Conservation (phyloP, 2,888 invertebrate species). For the Lasioglossum zephyrum region DNA sequence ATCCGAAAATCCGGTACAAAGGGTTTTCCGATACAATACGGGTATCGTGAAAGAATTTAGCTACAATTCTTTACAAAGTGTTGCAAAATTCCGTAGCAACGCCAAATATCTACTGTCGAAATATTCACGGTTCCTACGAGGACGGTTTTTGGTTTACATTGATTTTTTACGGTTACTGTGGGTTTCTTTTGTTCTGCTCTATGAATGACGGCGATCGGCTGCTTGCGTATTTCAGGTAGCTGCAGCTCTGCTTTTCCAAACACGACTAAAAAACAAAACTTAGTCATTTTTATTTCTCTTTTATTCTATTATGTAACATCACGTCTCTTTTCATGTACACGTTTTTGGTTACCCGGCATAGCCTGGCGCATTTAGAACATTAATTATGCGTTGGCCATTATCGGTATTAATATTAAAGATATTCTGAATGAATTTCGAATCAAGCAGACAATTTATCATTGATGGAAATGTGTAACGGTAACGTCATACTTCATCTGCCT, state of each 20-base stretch:
- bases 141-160: slow-evolving; percentile 1
- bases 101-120: not conserved
- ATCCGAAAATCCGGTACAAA: slow-evolving; percentile 20
- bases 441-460: not conserved
- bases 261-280: not conserved
- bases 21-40: slow-evolving; percentile 16
- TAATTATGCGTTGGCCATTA: not conserved
- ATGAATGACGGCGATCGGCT: not conserved
- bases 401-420: not conserved
- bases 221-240: not conserved
- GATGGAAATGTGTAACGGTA: not conserved
- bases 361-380: not conserved
- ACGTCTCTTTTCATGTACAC: not conserved
- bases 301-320: not conserved
- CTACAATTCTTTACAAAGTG: slow-evolving; percentile 19
- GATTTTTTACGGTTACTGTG: not conserved
- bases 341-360: not conserved
- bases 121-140: slow-evolving; percentile 11
- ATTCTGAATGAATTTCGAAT: not conserved
- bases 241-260: not conserved
- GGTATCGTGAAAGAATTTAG: slow-evolving; percentile 13
- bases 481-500: not conserved
- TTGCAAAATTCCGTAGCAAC: slow-evolving; percentile 16
- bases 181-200: not conserved
- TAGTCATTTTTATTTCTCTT: not conserved